phyloP scores from a whole-genome alignment of 2,113 vertebrate species.

The Hippocampus barbouri region DNA sequence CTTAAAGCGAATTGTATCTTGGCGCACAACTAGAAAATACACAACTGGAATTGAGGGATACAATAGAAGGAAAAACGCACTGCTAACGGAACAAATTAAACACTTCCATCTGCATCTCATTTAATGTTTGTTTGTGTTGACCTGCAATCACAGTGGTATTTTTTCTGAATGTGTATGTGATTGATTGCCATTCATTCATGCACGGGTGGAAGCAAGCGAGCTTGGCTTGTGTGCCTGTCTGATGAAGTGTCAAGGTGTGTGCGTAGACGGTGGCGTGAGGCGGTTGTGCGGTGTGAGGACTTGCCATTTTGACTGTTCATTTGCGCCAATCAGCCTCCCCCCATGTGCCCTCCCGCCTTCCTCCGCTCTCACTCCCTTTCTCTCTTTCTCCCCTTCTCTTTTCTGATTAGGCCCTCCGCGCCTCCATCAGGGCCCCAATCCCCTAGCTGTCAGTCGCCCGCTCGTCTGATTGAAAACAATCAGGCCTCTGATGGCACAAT shows the following conservation, averaged over 20 bases:
- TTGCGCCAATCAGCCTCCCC: conserved; percentile 96
- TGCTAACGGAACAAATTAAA: conserved; percentile 28
- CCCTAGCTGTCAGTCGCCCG: conserved; percentile 98
- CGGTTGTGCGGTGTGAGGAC: conserved; percentile 42
- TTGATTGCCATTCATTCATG: conserved; percentile 11
- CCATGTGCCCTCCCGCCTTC: conserved; percentile 61
- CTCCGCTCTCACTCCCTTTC: conserved; percentile 77
- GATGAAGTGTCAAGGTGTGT: conserved; percentile 39
- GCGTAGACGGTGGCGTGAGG: conserved; percentile 34
- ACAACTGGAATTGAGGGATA: conserved; percentile 1
- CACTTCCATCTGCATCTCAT: conserved; percentile 30
- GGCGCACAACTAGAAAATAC: background rate
- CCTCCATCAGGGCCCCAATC: conserved; percentile 99
- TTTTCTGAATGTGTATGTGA: conserved; percentile 19
- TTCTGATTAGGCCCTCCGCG: conserved; percentile 98
- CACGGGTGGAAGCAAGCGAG: conserved; percentile 8
- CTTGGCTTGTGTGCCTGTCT: conserved; percentile 2
- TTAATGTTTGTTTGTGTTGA: conserved; percentile 33
- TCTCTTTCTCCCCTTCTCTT: conserved; percentile 82
- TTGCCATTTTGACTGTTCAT: conserved; percentile 85
- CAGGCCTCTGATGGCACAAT: conserved; percentile 99
- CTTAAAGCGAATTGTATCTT: conserved; percentile 14
- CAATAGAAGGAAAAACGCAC: conserved; percentile 2
- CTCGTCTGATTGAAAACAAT: conserved; percentile 99
- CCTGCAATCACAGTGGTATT: conserved; percentile 17